A percentile compares a stretch with the other conserved stretches of the same genome.
These are phyloP conservation scores for Metacarcinus magister DNA, from an alignment of 2,888 invertebrate species.

Conservation along the genomic window DNA sequence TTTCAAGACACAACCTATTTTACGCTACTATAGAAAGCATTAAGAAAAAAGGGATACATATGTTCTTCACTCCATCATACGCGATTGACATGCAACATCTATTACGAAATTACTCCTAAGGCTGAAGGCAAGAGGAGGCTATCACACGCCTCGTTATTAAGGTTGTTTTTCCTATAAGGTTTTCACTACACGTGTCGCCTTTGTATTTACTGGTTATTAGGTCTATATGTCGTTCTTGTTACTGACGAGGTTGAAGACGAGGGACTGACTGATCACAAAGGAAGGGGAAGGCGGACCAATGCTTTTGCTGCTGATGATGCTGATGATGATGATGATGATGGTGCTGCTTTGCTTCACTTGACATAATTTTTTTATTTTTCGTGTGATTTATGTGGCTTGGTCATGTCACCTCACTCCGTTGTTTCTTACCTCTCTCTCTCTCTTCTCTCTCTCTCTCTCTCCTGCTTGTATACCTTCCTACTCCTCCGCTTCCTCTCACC, in stretches of 20 bases:
- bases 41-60: constrained; percentile 55
- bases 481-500: background rate
- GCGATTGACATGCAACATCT: constrained; percentile 72
- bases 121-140: background rate
- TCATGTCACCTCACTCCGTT: background rate
- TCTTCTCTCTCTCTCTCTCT: background rate
- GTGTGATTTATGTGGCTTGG: background rate
- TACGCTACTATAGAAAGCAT: constrained; percentile 54
- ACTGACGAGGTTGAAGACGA: background rate
- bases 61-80: constrained; percentile 50
- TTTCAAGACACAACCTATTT: background rate
- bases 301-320: background rate
- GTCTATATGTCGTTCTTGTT: background rate
- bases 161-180: background rate
- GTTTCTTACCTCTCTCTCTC: background rate
- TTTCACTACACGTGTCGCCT: background rate
- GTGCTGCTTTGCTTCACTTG: constrained; percentile 17
- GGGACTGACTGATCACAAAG: background rate
- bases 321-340: no score
- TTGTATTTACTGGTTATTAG: background rate
- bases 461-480: background rate
- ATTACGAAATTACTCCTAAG: constrained; percentile 57
- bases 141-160: background rate
- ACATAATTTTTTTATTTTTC: background rate
- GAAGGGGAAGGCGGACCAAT: background rate